A percentile compares a stretch with the other conserved stretches of the same genome.
These are phyloP conservation scores for Dipodomys ordii DNA, from an alignment of 2,113 vertebrate genomes.

Conservation along the genomic window DNA sequence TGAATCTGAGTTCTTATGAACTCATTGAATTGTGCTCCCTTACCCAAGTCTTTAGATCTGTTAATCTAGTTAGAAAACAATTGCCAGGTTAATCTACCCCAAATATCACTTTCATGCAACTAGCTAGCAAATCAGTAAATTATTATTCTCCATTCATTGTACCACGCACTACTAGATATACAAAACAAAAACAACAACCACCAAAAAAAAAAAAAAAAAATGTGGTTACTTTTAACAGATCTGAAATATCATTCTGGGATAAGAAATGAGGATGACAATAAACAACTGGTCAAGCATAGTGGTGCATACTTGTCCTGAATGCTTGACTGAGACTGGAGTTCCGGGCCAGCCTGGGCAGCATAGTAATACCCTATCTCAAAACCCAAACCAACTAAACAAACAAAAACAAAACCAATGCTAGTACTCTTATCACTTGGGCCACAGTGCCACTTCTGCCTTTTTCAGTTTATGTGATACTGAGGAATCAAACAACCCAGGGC, in stretches of 20 bases:
- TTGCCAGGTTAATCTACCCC: not conserved
- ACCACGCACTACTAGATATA: not conserved
- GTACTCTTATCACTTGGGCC: no score
- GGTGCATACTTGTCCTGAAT: not conserved
- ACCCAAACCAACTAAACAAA: no score
- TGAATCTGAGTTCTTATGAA: not conserved
- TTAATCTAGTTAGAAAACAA: not conserved
- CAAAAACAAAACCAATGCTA: no score
- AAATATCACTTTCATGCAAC: slow-evolving; percentile 37
- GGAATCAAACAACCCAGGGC: no score
- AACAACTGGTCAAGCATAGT: no score
- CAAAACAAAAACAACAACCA: not conserved
- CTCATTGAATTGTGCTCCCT: not conserved
- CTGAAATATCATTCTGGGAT: not conserved
- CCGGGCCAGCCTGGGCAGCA: no score
- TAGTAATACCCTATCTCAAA: no score
- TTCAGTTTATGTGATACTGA: no score
- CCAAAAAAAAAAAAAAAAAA: not conserved
- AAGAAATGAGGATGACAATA: not conserved
- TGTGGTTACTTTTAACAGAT: not conserved
- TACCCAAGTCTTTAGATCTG: not conserved
- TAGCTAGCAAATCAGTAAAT: not conserved
- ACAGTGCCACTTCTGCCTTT: no score
- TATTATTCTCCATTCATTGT: not conserved
- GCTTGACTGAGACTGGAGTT: not conserved